Evolutionary conservation across 2,888 invertebrate species (phyloP), one percentile per base, ranked within the genome.

Genomic region (Pseudococcus jackbeardsleyi): DNA sequence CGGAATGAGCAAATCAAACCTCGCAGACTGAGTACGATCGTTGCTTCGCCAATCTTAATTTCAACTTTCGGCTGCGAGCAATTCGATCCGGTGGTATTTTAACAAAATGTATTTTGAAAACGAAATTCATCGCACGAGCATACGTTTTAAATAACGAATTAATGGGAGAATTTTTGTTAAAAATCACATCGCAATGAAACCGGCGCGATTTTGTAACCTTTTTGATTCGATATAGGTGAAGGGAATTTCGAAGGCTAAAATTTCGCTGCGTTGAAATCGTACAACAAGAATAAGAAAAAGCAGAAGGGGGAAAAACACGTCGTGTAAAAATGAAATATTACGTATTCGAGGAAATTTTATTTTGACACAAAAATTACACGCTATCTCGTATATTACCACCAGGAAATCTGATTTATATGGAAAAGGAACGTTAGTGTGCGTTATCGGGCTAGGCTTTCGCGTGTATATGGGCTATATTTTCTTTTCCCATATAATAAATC

Each of bases 291-390:
- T 15, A 64, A 19, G 64, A 22, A 12, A 64, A 33, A 33, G 26
- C 26, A 33, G 26, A 33, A 33, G 26, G 26, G 26, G 22, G 19
- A 64, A 59, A 64, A 64, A 64, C 11, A 50, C 17, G 50, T 50
- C 64, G 33, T 39, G 77, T 77, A 77, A 77, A 77, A 77, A 77
- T 77, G 17, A 77, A 77, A 77, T 77, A 77, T 77, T 39, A 39
- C 77, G 39, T 77, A 77, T 77, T 77, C 77, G 77, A 77, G 77
- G 77, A 77, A 77, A 77, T 77, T 77, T 77, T 77, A 77, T 77
- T 77, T 77, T 77, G 77, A 77, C 77, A 39, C 39, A 77, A 39
- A 39, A 77, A 77, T 77, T 77, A 77, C 77, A 77, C 77, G 77
- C 77, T 77, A 77, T 77, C 77, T 26, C 17, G 39, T 77, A 77